These are phyloP conservation scores for Sapajus apella DNA, from an alignment of 2,113 vertebrate genomes.

Conservation along the genomic window DNA sequence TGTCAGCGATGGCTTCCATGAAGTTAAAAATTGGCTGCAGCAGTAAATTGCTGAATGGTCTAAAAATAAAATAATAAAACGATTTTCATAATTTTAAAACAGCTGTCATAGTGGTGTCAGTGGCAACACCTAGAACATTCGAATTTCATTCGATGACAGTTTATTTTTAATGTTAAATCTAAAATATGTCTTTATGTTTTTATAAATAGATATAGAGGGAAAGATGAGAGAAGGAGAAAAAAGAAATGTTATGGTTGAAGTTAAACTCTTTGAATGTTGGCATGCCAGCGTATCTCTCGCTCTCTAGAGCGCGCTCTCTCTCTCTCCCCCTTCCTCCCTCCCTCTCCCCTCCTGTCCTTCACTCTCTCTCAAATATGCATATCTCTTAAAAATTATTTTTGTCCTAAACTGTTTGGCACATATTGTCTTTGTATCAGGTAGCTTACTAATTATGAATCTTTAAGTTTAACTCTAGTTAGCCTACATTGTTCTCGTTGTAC, in stretches of 20 bases:
- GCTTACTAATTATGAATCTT: neutral
- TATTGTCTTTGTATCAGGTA: neutral
- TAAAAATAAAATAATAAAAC: conserved; percentile 9
- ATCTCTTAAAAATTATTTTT: conserved; percentile 18
- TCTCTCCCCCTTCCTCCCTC: neutral
- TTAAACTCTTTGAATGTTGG: neutral
- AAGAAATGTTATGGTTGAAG: neutral
- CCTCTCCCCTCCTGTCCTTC: neutral
- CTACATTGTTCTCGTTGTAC: neutral
- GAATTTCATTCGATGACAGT: neutral
- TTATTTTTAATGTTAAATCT: conserved; percentile 1
- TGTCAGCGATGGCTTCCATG: neutral
- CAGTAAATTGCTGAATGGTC: neutral
- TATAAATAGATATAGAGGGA: neutral
- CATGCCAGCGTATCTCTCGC: neutral
- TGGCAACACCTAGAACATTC: neutral
- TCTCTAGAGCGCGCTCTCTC: too few relatives aligned
- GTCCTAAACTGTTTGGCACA: neutral
- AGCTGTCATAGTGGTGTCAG: neutral
- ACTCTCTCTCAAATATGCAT: neutral
- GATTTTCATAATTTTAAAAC: neutral
- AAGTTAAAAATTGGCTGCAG: neutral
- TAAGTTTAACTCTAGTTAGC: neutral
- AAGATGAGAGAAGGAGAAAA: neutral
- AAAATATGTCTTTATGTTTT: conserved; percentile 6